These are phyloP conservation scores for Melospiza georgiana DNA, from an alignment of 2,113 vertebrate species.

Conservation along the genomic window DNA sequence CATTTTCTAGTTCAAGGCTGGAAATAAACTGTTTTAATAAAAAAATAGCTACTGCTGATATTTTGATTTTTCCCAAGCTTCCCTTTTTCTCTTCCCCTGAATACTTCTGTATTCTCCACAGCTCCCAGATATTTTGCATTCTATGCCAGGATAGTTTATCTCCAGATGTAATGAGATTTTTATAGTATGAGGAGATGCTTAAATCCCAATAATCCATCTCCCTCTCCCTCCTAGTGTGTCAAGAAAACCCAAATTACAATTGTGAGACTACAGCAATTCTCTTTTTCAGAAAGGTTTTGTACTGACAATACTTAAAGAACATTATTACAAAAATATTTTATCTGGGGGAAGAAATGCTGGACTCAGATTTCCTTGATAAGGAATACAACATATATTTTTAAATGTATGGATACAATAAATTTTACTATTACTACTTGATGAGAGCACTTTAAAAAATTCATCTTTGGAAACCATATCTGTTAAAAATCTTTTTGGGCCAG, in stretches of 20 bases:
- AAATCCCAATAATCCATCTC: neutral
- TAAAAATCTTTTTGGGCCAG: neutral
- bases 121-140: neutral
- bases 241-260: neutral
- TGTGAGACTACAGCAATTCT: neutral
- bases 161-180: neutral
- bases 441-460: neutral
- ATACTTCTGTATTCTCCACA: neutral
- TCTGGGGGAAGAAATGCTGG: neutral
- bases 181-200: neutral
- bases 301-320: neutral
- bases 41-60: neutral
- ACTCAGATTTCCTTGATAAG: neutral
- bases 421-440: neutral
- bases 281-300: neutral
- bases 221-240: neutral
- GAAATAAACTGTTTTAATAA: slow-evolving; percentile 13
- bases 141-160: neutral
- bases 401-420: neutral
- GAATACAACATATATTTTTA: neutral
- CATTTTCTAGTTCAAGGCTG: neutral
- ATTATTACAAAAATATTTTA: neutral
- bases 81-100: neutral
- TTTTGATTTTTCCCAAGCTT: neutral
- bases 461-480: neutral